These are phyloP conservation scores for Chorisops tibialis DNA, from an alignment of 2,888 invertebrate genomes.

Conservation along the genomic window DNA sequence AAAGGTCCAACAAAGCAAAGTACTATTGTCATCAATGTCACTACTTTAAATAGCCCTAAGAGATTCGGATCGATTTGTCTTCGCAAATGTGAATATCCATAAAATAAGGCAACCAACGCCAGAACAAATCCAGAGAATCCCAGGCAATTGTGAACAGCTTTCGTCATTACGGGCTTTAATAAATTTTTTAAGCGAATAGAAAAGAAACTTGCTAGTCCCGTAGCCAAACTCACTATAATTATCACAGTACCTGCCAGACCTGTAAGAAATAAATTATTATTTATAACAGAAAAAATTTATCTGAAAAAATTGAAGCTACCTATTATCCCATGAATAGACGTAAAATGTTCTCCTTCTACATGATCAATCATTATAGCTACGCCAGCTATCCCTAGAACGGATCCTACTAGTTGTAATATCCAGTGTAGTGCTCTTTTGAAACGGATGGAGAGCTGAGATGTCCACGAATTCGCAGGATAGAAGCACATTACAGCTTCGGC, in stretches of 20 bases:
- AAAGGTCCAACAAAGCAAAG: not conserved
- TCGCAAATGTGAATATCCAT: not conserved
- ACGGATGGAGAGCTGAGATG: conserved; percentile 25
- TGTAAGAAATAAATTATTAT: too few species aligned
- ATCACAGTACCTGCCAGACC: not conserved
- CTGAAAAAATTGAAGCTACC: conserved; percentile 37
- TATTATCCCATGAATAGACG: conserved; percentile 46
- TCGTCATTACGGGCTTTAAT: not conserved
- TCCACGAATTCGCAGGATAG: conserved; percentile 44
- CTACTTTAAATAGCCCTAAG: not conserved
- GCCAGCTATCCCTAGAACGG: conserved; percentile 43
- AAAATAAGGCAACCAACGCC: not conserved
- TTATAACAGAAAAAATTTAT: not conserved
- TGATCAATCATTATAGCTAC: conserved; percentile 42
- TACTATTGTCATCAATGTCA: not conserved
- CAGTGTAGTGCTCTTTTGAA: conserved; percentile 38
- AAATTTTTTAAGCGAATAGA: not conserved
- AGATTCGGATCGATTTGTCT: not conserved
- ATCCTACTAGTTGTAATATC: conserved; percentile 43
- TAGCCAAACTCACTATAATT: not conserved
- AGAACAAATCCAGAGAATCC: not conserved
- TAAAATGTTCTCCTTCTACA: conserved; percentile 42
- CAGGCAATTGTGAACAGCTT: not conserved
- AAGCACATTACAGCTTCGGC: conserved; percentile 50
- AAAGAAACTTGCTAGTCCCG: not conserved